Evolutionary conservation across 1,140 invertebrate genomes (phyloP).

Genomic region (Psilanteris sp.): DNA sequence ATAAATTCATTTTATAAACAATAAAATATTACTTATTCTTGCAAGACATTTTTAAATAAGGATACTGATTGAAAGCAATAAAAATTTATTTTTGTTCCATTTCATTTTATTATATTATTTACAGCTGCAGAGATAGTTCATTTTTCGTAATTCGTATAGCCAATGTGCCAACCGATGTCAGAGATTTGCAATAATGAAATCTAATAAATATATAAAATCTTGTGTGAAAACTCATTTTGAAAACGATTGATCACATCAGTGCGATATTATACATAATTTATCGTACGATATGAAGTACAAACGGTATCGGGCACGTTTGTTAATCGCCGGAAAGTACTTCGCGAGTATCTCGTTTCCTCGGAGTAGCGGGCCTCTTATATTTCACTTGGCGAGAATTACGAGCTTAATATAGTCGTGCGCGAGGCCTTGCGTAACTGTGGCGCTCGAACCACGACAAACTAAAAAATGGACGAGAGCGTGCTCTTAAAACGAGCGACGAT

Average conservation of each 20-base stretch:
- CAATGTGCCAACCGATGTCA: conserved; percentile 8
- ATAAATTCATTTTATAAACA: too few relatives aligned
- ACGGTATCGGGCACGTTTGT: conserved; percentile 61
- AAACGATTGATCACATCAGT: conserved; percentile 43
- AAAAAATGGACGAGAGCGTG: conserved; percentile 70
- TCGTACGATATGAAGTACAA: conserved; percentile 43
- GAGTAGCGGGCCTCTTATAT: conserved; percentile 69
- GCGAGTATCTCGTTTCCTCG: conserved; percentile 63
- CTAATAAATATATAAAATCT: conserved; percentile 10
- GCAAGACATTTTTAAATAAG: too few relatives aligned
- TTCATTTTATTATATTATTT: conserved; percentile 11
- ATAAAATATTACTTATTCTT: too few relatives aligned
- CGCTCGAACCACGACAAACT: conserved; percentile 70
- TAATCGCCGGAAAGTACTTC: conserved; percentile 70
- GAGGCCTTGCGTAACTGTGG: conserved; percentile 55
- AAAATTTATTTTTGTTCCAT: not conserved
- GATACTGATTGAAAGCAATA: too few relatives aligned
- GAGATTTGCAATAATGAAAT: conserved; percentile 37
- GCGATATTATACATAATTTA: conserved; percentile 46
- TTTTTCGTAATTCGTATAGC: conserved; percentile 22
- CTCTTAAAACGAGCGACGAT: conserved; percentile 71
- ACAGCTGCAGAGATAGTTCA: conserved; percentile 7
- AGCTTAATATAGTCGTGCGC: conserved; percentile 73
- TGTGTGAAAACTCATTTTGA: conserved; percentile 47
- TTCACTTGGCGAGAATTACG: conserved; percentile 76